phyloP scores from a whole-genome alignment of 2,888 invertebrate genomes.

The Leuctra nigra region DNA sequence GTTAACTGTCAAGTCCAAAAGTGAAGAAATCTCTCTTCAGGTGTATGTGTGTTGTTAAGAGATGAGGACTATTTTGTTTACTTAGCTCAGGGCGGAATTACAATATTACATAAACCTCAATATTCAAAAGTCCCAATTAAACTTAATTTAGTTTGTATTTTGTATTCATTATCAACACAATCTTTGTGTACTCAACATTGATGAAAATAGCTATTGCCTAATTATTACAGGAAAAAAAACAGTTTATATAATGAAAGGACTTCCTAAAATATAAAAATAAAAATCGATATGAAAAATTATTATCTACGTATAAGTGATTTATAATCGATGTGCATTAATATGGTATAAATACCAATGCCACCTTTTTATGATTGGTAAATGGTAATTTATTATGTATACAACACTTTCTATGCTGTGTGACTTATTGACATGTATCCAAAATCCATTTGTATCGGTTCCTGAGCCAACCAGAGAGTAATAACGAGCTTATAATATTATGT shows the following conservation, averaged over 20 bases:
- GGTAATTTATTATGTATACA: neutral
- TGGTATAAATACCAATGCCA: neutral
- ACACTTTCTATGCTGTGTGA: neutral
- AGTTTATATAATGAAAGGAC: neutral
- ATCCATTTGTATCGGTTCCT: constrained; percentile 2
- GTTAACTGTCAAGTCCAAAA: too few species aligned
- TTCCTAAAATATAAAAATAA: neutral
- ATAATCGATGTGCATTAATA: neutral
- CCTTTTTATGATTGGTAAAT: neutral
- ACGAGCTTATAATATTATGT: too few species aligned
- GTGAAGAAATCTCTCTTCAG: too few species aligned
- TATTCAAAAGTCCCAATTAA: neutral
- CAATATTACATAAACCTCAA: neutral
- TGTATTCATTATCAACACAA: neutral
- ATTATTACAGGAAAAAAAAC: neutral
- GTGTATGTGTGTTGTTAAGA: neutral
- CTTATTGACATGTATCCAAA: too few species aligned
- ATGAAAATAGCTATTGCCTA: neutral
- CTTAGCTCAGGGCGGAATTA: neutral
- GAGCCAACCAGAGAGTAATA: constrained; percentile 4
- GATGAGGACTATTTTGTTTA: neutral
- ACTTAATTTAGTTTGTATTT: neutral
- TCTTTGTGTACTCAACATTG: neutral
- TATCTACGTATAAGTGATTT: neutral
- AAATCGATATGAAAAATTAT: too few species aligned